Evolutionary conservation across 1,140 invertebrate species (phyloP).

Genomic region (Dinoponera quadriceps): DNA sequence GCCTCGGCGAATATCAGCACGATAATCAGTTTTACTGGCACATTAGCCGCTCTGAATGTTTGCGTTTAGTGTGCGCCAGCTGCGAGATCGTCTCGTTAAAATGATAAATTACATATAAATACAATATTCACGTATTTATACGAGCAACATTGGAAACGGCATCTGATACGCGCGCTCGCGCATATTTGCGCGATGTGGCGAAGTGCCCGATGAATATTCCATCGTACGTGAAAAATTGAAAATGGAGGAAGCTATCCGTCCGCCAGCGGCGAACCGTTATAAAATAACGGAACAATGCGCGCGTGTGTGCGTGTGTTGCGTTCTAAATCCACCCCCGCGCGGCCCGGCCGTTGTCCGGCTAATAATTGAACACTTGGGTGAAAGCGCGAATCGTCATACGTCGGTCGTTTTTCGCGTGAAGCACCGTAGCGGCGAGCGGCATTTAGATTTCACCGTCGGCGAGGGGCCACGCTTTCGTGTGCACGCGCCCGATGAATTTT

Average conservation of each 20-base stretch:
- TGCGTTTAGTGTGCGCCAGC: not conserved
- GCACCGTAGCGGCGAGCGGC: conserved; percentile 4
- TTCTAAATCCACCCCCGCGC: not conserved
- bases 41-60: conserved; percentile 46
- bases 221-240: conserved; percentile 45
- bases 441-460: conserved; percentile 64
- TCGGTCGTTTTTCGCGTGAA: not conserved
- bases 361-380: conserved; percentile 52
- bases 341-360: not conserved
- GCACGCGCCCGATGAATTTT: conserved; percentile 70
- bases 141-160: conserved; percentile 41
- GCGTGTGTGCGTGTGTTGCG: not conserved
- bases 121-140: conserved; percentile 50
- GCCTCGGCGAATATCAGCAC: conserved; percentile 14
- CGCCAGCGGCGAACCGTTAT: not conserved
- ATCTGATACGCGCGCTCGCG: conserved; percentile 2
- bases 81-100: conserved; percentile 45
- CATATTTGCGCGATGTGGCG: conserved; percentile 26
- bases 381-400: conserved; percentile 40
- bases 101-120: conserved; percentile 46
- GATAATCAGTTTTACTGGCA: conserved; percentile 39
- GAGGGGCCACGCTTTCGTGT: conserved; percentile 37
- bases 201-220: conserved; percentile 43
- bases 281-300: conserved; percentile 23
- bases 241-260: conserved; percentile 30